A percentile compares a stretch with the other conserved stretches of the same genome.
These are phyloP conservation scores for Glyphotaelius pellucidus DNA, from an alignment of 2,888 invertebrate genomes.

Conservation along the genomic window DNA sequence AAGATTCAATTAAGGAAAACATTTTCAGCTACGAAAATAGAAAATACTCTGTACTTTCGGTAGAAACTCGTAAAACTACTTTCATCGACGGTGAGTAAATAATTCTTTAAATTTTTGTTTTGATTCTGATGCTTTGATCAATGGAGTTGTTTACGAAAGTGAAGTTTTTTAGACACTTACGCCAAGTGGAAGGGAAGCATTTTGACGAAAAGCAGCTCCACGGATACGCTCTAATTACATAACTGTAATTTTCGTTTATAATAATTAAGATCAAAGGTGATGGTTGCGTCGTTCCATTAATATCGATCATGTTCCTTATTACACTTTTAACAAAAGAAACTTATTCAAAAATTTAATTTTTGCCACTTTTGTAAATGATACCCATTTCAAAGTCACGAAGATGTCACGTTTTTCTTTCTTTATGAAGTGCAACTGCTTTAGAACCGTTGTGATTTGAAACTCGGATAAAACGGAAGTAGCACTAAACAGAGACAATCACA, in stretches of 20 bases:
- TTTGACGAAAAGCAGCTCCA: background rate
- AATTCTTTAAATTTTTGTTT: background rate
- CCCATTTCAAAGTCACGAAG: background rate
- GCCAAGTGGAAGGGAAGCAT: background rate
- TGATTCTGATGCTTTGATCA: background rate
- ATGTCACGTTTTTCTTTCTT: background rate
- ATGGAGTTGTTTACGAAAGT: background rate
- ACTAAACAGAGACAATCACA: too few relatives aligned
- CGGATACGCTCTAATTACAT: background rate
- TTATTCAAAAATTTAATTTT: background rate
- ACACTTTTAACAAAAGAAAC: background rate
- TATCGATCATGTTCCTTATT: background rate
- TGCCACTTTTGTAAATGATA: background rate
- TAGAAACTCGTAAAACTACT: background rate
- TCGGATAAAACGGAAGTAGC: too few relatives aligned
- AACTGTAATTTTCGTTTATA: background rate
- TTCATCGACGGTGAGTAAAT: background rate
- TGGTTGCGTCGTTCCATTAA: background rate
- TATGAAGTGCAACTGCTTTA: too few relatives aligned
- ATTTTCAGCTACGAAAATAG: background rate
- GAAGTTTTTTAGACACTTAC: background rate
- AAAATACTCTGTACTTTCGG: background rate
- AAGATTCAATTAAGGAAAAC: background rate
- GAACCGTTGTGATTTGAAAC: too few relatives aligned
- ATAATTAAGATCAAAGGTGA: background rate